Evolutionary conservation across 64 coral and sea anemone species (phyloP), one percentile per base, ranked within the genome.

Genomic region (Exaiptasia diaphana): DNA sequence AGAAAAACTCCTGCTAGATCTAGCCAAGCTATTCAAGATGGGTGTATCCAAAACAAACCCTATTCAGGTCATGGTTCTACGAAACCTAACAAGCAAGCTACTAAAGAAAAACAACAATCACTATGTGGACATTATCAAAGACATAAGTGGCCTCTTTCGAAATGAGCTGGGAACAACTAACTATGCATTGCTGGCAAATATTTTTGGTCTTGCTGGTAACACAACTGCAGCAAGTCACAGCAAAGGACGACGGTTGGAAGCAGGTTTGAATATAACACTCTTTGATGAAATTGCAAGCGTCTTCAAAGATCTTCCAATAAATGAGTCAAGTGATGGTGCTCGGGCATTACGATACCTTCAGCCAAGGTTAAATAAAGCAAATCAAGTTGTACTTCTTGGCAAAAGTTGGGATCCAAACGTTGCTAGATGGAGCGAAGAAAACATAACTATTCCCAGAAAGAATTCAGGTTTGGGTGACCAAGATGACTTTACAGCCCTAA

Each of bases 401-500:
- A 23, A 77, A 18, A 64, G 33, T 10, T 88, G 85, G 74, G 55
- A 88, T 14, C 74, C 64, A 20, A 53, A 79, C 48, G 74, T 87
- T 32, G 24, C 64, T 30, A 30, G 63, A 7, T 88, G 85, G 85
- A 12, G 59, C 24, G 21, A 57, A 32, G 24, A 37, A 68, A 38
- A 58, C 26, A 53, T 71, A 14, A 22, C 62, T 40, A 38, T 88
- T 53, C 75, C 85, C 4, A 78, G 75, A 55, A 78, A 34, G 57
- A 37, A 77, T 87, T 12, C 21, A 20, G 22, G 26, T 17, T 50
- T 78, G 24, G 38, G 75, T 12, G 41, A 88, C 56, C 21, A 49
- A 65, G 85, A 73, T 78, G 85, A 88, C 39, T 73, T 80, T 70
- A 54, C 50, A 6, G 85, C 85, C n/a, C 37, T 88, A 26, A 88